phyloP scores from a whole-genome alignment of 1,140 invertebrate species.

The Macrocentrus cingulum region DNA sequence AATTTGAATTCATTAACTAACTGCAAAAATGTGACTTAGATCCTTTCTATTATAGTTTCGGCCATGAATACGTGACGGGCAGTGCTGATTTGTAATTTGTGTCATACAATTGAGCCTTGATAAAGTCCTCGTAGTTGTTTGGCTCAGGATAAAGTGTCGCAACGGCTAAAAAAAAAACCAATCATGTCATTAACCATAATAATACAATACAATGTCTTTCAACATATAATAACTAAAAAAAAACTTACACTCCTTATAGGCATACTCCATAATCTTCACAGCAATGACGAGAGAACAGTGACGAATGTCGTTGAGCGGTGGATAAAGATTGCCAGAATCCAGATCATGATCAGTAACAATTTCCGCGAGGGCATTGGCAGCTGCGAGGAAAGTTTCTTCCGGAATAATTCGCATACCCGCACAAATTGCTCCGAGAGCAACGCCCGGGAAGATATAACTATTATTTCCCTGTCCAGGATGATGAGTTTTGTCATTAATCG shows the following conservation, averaged over 20 bases:
- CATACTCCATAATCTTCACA: constrained; percentile 78
- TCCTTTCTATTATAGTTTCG: constrained; percentile 60
- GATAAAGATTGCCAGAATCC: constrained; percentile 88
- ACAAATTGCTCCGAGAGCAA: constrained; percentile 83
- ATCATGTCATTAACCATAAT: too few relatives aligned
- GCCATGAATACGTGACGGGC: constrained; percentile 70
- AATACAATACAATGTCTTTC: too few relatives aligned
- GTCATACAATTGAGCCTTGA: constrained; percentile 81
- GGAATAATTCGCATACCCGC: constrained; percentile 81
- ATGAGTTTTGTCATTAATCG: constrained; percentile 73
- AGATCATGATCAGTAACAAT: constrained; percentile 83
- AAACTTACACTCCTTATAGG: constrained; percentile 76
- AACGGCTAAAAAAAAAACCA: constrained; percentile 64
- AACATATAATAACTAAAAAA: constrained; percentile 10
- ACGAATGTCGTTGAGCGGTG: constrained; percentile 84
- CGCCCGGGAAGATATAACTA: constrained; percentile 94
- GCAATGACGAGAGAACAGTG: constrained; percentile 90
- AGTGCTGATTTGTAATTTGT: constrained; percentile 69
- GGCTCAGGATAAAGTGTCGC: constrained; percentile 80
- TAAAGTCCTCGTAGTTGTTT: constrained; percentile 71
- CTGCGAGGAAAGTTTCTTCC: constrained; percentile 86
- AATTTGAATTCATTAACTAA: too few relatives aligned
- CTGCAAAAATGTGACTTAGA: too few relatives aligned
- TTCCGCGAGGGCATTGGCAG: constrained; percentile 82
- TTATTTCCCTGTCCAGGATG: constrained; percentile 95